Conservation (phyloP, 2,113 vertebrate species). For the Salvelinus fontinalis region DNA sequence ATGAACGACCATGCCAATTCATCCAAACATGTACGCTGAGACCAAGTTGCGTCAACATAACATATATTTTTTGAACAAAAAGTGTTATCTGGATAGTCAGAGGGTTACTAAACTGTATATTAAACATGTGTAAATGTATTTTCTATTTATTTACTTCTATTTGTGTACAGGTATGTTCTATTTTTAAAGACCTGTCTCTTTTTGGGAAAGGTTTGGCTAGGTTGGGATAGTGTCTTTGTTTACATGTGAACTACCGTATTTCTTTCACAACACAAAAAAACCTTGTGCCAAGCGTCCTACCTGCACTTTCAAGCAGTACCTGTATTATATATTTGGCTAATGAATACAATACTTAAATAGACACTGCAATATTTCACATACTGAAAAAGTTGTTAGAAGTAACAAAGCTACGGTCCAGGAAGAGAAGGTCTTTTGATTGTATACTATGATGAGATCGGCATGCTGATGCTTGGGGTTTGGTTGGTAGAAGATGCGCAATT, state of each 20-base stretch:
- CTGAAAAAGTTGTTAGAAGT: slow-evolving; percentile 27
- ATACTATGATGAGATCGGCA: slow-evolving; percentile 10
- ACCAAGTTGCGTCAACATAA: slow-evolving; percentile 57
- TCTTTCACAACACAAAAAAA: slow-evolving; percentile 72
- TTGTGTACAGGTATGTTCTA: slow-evolving; percentile 59
- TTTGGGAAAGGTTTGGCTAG: slow-evolving; percentile 58
- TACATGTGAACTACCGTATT: slow-evolving; percentile 74
- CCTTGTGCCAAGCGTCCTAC: slow-evolving; percentile 76
- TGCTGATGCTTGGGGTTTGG: slow-evolving; percentile 44
- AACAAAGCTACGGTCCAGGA: slow-evolving; percentile 20
- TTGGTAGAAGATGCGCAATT: slow-evolving; percentile 43
- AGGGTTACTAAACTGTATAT: slow-evolving; percentile 71
- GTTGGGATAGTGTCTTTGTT: slow-evolving; percentile 75
- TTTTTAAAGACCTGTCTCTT: slow-evolving; percentile 63
- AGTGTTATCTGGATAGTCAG: slow-evolving; percentile 61
- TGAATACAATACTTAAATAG: slow-evolving; percentile 71
- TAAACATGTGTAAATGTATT: slow-evolving; percentile 77
- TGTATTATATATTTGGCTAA: slow-evolving; percentile 72
- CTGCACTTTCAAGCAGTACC: slow-evolving; percentile 74
- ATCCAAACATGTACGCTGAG: slow-evolving; percentile 49
- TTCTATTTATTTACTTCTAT: slow-evolving; percentile 70
- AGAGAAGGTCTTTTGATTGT: slow-evolving; percentile 26
- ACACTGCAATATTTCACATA: slow-evolving; percentile 63
- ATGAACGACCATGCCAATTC: slow-evolving; percentile 56
- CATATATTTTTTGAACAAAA: slow-evolving; percentile 68